A percentile compares a stretch with the other conserved stretches of the same genome.
Evolutionary conservation across 1,140 invertebrate genomes (phyloP).

Genomic region (Tenebrio molitor): DNA sequence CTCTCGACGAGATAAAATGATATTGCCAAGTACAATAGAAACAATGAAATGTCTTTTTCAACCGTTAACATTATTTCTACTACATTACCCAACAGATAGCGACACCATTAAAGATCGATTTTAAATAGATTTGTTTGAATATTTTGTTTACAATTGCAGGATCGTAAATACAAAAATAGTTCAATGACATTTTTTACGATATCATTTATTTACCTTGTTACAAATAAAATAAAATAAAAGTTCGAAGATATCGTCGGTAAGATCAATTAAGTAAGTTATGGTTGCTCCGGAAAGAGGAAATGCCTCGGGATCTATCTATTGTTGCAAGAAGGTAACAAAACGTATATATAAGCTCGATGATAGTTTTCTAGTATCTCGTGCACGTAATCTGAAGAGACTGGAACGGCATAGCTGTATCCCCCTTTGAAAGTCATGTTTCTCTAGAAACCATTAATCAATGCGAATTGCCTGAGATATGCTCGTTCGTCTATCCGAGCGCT

Average conservation of each 20-base stretch:
- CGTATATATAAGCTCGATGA: not conserved
- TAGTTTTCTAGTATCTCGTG: conserved; percentile 9
- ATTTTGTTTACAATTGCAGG: conserved; percentile 3
- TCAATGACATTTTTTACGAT: no score
- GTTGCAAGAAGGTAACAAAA: not conserved
- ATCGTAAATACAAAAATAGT: not conserved
- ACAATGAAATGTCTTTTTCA: conserved; percentile 14
- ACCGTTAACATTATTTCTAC: conserved; percentile 33
- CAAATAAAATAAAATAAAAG: no score
- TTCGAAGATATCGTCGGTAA: no score
- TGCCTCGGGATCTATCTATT: no score
- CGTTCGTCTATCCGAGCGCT: conserved; percentile 31
- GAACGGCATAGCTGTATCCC: not conserved
- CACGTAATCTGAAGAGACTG: conserved; percentile 8
- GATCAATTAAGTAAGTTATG: no score
- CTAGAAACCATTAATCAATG: conserved; percentile 41
- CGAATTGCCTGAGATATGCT: conserved; percentile 25
- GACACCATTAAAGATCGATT: conserved; percentile 22
- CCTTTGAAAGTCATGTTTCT: conserved; percentile 24
- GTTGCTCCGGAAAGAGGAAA: no score
- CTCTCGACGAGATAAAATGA: conserved; percentile 10
- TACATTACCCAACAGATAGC: conserved; percentile 34
- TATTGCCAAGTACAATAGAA: not conserved
- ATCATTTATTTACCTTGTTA: no score
- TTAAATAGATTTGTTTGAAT: conserved; percentile 26